Percentiles rank a stretch among this genome's conserved stretches.
phyloP scores from a whole-genome alignment of 2,888 invertebrate genomes.

The Amblyjoppa proteus region DNA sequence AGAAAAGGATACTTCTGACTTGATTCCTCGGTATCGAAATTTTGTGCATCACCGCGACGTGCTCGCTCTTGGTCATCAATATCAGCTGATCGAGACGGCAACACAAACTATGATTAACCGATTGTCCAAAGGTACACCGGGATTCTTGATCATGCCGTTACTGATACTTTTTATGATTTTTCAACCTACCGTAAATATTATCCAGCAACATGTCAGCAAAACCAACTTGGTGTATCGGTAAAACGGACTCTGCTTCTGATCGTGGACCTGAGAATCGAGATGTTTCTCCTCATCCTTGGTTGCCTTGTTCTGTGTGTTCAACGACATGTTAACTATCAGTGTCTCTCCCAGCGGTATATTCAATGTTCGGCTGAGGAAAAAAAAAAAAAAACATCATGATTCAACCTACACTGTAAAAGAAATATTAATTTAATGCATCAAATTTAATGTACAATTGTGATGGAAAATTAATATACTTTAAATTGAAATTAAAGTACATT shows the following conservation, averaged over 20 bases:
- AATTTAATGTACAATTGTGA: too few relatives aligned
- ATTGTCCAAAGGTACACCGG: background rate
- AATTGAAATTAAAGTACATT: too few relatives aligned
- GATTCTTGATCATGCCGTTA: background rate
- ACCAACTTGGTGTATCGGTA: constrained; percentile 86
- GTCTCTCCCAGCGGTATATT: constrained; percentile 70
- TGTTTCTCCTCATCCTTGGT: constrained; percentile 61
- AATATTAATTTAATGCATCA: too few relatives aligned
- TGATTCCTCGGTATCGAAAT: constrained; percentile 87
- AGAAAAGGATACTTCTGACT: constrained; percentile 85
- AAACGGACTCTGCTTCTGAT: constrained; percentile 69
- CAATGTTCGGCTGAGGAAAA: constrained; percentile 41
- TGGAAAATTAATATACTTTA: background rate
- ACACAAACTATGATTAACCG: constrained; percentile 14
- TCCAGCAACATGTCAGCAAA: constrained; percentile 88
- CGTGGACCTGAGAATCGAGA: constrained; percentile 62
- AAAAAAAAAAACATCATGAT: constrained; percentile 20
- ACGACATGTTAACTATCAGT: constrained; percentile 77
- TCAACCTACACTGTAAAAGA: background rate
- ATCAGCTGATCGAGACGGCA: constrained; percentile 82
- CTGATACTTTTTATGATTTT: background rate
- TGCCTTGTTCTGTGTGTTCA: constrained; percentile 57
- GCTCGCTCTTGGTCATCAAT: constrained; percentile 90
- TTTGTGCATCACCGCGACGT: constrained; percentile 87
- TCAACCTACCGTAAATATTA: constrained; percentile 87